phyloP scores from a whole-genome alignment of 2,888 invertebrate genomes.

The Polyommatus icarus region DNA sequence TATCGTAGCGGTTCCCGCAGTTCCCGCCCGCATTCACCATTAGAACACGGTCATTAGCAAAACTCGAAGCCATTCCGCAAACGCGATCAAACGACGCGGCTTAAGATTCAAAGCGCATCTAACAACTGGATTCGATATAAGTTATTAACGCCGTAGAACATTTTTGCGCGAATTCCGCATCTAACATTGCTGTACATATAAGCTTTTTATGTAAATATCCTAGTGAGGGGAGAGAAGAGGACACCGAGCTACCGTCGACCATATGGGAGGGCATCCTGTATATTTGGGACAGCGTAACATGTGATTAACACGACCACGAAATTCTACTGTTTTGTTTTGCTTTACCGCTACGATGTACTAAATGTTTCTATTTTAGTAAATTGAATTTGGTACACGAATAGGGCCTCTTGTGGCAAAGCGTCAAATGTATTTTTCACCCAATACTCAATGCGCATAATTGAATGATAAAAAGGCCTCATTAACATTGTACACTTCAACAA shows the following conservation, averaged over 20 bases:
- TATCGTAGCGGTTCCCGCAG: conserved; percentile 78
- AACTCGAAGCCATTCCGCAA: conserved; percentile 1
- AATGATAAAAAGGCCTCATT: conserved; percentile 69
- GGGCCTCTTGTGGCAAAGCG: conserved; percentile 65
- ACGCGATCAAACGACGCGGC: conserved; percentile 20
- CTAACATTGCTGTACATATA: conserved; percentile 78
- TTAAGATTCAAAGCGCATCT: conserved; percentile 47
- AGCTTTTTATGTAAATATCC: conserved; percentile 79
- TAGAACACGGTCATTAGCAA: background rate
- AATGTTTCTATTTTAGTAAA: conserved; percentile 61
- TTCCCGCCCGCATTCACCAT: conserved; percentile 60
- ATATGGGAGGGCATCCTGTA: conserved; percentile 50
- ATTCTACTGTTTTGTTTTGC: conserved; percentile 76
- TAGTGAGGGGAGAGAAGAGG: conserved; percentile 56
- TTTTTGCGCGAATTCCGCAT: conserved; percentile 73
- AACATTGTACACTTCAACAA: conserved; percentile 60
- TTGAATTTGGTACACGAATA: conserved; percentile 60
- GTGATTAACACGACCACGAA: conserved; percentile 77
- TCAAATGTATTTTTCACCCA: conserved; percentile 80
- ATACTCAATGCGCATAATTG: conserved; percentile 74
- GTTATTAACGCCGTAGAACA: conserved; percentile 67
- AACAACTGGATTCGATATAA: conserved; percentile 61
- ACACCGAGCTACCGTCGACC: conserved; percentile 53
- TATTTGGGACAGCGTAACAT: conserved; percentile 67
- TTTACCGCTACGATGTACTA: conserved; percentile 80